Conservation (phyloP, 2,797 vertebrate species). For the Falco biarmicus region DNA sequence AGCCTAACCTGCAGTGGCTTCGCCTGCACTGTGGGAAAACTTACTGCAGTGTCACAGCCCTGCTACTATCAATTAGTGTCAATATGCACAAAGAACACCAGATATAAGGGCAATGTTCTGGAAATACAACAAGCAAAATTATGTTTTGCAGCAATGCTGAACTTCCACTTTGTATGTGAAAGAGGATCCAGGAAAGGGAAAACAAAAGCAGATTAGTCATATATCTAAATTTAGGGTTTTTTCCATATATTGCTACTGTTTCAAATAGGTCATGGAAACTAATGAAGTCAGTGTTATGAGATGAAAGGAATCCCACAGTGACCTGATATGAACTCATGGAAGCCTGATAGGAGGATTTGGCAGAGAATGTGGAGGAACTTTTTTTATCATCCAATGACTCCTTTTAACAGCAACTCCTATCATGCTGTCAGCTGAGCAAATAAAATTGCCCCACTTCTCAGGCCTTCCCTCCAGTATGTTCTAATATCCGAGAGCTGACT, state of each 20-base stretch:
- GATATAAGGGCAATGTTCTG: slow-evolving; percentile 33
- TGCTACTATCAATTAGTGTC: slow-evolving; percentile 71
- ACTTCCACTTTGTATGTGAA: slow-evolving; percentile 48
- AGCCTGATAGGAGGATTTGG: slow-evolving; percentile 54
- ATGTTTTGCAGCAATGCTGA: slow-evolving; percentile 15
- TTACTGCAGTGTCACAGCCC: slow-evolving; percentile 66
- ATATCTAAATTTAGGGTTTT: slow-evolving; percentile 6
- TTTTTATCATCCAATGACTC: slow-evolving; percentile 42
- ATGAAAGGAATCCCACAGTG: slow-evolving; percentile 48
- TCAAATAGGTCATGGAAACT: slow-evolving; percentile 65
- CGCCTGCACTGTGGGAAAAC: slow-evolving; percentile 67
- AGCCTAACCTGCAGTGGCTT: slow-evolving; percentile 69
- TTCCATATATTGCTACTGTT: slow-evolving; percentile 47
- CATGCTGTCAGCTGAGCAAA: slow-evolving; percentile 18
- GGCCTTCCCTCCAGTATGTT: neutral
- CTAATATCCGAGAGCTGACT: neutral
- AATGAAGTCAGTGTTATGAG: slow-evolving; percentile 63
- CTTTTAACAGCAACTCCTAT: slow-evolving; percentile 25
- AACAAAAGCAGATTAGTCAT: slow-evolving; percentile 49
- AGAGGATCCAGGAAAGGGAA: slow-evolving; percentile 32
- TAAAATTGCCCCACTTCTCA: slow-evolving; percentile 20
- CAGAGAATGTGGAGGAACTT: slow-evolving; percentile 18
- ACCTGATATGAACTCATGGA: slow-evolving; percentile 54
- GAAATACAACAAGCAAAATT: slow-evolving; percentile 39
- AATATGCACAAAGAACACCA: slow-evolving; percentile 60